These are phyloP conservation scores for Autographa gamma DNA, from an alignment of 2,888 invertebrate genomes.

Conservation along the genomic window DNA sequence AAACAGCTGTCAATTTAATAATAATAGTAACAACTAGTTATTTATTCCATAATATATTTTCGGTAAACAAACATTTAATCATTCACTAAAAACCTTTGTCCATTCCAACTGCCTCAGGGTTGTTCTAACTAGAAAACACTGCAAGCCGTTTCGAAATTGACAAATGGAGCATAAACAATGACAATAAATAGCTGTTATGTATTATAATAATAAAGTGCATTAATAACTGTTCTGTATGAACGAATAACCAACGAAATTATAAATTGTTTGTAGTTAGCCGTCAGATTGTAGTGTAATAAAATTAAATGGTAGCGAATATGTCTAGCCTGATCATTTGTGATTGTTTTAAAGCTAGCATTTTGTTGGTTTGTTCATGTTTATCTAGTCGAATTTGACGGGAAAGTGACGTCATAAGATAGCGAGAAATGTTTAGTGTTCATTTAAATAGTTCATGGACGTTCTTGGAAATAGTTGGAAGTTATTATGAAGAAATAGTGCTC, in stretches of 20 bases:
- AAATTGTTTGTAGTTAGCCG: slow-evolving; percentile 47
- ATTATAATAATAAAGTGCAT: slow-evolving; percentile 29
- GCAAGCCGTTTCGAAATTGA: slow-evolving; percentile 34
- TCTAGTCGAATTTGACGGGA: slow-evolving; percentile 32
- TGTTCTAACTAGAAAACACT: slow-evolving; percentile 30
- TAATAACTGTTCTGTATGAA: slow-evolving; percentile 41
- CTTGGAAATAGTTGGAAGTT: slow-evolving; percentile 7
- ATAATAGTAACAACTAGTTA: slow-evolving; percentile 14
- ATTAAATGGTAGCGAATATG: slow-evolving; percentile 56
- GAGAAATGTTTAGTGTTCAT: slow-evolving; percentile 33
- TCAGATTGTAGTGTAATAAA: slow-evolving; percentile 51
- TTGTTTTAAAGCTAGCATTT: slow-evolving; percentile 52
- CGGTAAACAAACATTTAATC: slow-evolving; percentile 31
- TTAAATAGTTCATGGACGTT: slow-evolving; percentile 39
- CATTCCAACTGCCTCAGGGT: not conserved
- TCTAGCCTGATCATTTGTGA: slow-evolving; percentile 49
- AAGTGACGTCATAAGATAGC: slow-evolving; percentile 27
- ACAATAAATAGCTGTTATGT: slow-evolving; percentile 28
- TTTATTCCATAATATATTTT: slow-evolving; percentile 10
- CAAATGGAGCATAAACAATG: slow-evolving; percentile 46
- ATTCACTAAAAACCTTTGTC: slow-evolving; percentile 4
- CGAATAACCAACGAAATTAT: slow-evolving; percentile 43
- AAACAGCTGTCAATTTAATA: slow-evolving; percentile 22
- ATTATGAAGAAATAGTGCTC: slow-evolving; percentile 9
- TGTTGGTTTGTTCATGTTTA: slow-evolving; percentile 28